These are phyloP conservation scores for Esox niger DNA, from an alignment of 2,113 vertebrate species.

Conservation along the genomic window DNA sequence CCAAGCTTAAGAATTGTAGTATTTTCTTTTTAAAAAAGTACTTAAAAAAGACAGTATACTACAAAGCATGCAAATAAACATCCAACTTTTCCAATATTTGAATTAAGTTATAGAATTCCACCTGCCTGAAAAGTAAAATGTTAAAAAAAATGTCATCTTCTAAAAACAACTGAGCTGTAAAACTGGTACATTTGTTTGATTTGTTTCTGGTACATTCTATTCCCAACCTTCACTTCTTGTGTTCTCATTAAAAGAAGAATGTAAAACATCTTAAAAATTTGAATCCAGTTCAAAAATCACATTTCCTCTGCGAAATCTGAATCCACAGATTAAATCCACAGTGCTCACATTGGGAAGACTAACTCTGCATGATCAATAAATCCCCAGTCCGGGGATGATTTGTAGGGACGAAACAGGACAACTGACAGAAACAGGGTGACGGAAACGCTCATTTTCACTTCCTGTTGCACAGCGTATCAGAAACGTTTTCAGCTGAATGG, in stretches of 20 bases:
- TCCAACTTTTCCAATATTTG: neutral
- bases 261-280: neutral
- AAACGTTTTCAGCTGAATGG: too few species aligned
- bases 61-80: too few species aligned
- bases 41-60: too few species aligned
- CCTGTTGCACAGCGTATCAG: too few species aligned
- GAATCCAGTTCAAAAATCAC: neutral
- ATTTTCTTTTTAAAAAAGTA: neutral
- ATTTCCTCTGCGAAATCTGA: neutral
- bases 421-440: neutral
- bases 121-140: neutral
- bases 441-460: neutral
- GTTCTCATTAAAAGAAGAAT: neutral
- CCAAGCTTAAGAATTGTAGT: neutral
- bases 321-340: neutral
- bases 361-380: neutral
- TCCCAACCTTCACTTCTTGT: too few species aligned
- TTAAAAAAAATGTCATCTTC: neutral
- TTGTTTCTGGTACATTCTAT: too few species aligned
- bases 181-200: too few species aligned
- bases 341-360: neutral
- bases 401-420: too few species aligned
- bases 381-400: neutral
- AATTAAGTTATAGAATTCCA: neutral
- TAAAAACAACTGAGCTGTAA: neutral